Evolutionary conservation across 2,888 invertebrate species (phyloP).

Genomic region (Tetragonula carbonaria): DNA sequence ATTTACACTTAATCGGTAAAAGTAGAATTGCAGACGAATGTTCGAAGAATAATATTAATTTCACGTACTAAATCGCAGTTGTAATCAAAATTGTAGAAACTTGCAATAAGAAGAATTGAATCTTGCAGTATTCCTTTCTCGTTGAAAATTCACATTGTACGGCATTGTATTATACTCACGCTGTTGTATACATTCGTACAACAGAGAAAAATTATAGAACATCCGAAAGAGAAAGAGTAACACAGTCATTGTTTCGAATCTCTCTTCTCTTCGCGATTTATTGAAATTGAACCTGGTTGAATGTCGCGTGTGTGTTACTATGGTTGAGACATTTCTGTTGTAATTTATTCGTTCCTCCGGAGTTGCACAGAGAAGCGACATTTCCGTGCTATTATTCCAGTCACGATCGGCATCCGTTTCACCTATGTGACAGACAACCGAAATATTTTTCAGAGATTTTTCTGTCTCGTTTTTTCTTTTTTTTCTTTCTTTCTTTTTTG

Average conservation of each 20-base stretch:
- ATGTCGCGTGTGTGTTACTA: background rate
- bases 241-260: conserved; percentile 40
- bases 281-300: conserved; percentile 59
- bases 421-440: conserved; percentile 36
- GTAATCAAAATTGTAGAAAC: no score
- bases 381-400: conserved; percentile 51
- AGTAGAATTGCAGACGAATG: no score
- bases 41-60: no score
- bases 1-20: no score
- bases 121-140: background rate
- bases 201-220: background rate
- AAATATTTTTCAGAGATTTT: conserved; percentile 48
- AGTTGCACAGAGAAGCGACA: no score
- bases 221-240: conserved; percentile 25
- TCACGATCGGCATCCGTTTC: conserved; percentile 58
- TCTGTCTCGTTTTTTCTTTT: conserved; percentile 13
- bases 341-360: conserved; percentile 17
- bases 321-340: background rate
- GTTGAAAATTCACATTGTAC: no score
- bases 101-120: background rate
- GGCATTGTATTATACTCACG: background rate
- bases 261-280: conserved; percentile 43
- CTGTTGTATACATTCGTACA: background rate
- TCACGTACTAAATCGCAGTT: no score
- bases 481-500: no score